These are phyloP conservation scores for Sphaerophoria rueppellii DNA, from an alignment of 2,888 invertebrate species.

Conservation along the genomic window DNA sequence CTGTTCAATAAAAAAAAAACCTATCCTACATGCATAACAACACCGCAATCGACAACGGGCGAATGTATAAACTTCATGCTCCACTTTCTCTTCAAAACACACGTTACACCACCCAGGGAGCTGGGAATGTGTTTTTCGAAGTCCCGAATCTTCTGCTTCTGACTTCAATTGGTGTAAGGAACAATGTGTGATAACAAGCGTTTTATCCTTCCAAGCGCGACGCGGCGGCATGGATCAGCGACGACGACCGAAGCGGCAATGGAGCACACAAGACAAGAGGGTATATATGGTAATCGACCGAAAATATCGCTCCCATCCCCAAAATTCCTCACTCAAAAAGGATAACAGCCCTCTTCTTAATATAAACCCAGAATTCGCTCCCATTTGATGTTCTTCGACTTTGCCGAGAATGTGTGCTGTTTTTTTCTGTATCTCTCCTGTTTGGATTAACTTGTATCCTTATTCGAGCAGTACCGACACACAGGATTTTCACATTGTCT, in stretches of 20 bases:
- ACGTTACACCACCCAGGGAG: not conserved
- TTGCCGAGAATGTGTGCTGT: conserved; percentile 50
- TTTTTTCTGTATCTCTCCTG: conserved; percentile 20
- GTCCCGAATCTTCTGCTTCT: conserved; percentile 34
- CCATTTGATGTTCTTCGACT: conserved; percentile 30
- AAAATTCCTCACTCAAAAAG: conserved; percentile 22
- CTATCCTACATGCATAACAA: conserved; percentile 52
- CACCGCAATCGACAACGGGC: conserved; percentile 30
- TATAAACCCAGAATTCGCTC: not conserved
- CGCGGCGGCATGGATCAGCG: not conserved
- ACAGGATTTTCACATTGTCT: conserved; percentile 48
- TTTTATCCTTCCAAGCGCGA: conserved; percentile 30
- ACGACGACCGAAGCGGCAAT: too few species aligned
- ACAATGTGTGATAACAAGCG: conserved; percentile 71
- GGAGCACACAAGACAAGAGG: conserved; percentile 1
- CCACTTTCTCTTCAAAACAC: conserved; percentile 42
- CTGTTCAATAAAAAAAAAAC: not conserved
- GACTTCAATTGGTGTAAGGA: conserved; percentile 54
- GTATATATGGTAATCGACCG: conserved; percentile 64
- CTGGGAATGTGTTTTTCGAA: conserved; percentile 25
- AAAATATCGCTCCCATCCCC: conserved; percentile 39
- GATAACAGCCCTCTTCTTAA: conserved; percentile 33
- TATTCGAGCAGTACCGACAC: conserved; percentile 59
- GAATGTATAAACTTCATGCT: conserved; percentile 48
- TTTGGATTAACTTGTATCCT: conserved; percentile 71